Evolutionary conservation across 2,113 vertebrate genomes (phyloP), one percentile per base, ranked within the genome.

Genomic region (Varanus komodoensis): DNA sequence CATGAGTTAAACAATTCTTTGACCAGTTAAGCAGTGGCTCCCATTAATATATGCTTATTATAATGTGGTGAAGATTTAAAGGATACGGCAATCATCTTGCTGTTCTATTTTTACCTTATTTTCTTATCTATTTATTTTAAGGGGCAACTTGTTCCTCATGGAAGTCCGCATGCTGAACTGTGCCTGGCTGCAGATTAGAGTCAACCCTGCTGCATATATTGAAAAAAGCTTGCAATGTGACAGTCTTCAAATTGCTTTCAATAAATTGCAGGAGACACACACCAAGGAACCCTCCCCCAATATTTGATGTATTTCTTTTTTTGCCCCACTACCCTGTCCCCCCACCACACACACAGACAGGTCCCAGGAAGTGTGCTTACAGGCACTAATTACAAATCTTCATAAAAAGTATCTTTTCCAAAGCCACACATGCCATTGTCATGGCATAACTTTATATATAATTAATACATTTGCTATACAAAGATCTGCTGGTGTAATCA

Each of bases 201-300:
- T 3, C 38, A 44, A 44, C 38, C 38, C 38, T 44, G 38, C 38
- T 67, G 15, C 5, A 7, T 57, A 54, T 68, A 88, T 93, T 93
- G 94, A 80, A 91, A 38, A 94, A 89, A 74, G 32, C 74, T 27
- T 89, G 38, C 89, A 91, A 94, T 69, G 54, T 84, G 85, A 92
- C 92, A 92, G 44, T 84, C 87, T 87, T 85, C 71, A 90, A 91
- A 93, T 82, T 87, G 54, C 71, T 93, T 89, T 95, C 89, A 83
- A 52, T 0, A 1, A 90, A 89, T 77, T 93, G 81, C 89, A 88
- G 89, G 91, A 68, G 14, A 90, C 79, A 4, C 32, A 75, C 9
- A 71, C 14, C 57, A 88, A 87, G 84, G 79, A 73, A 4, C 17
- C 77, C 81, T 88, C 9, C 29, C 48, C 2, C 81, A 48, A 87